Conservation (phyloP, 2,113 vertebrate species). For the Gila orcuttii region DNA sequence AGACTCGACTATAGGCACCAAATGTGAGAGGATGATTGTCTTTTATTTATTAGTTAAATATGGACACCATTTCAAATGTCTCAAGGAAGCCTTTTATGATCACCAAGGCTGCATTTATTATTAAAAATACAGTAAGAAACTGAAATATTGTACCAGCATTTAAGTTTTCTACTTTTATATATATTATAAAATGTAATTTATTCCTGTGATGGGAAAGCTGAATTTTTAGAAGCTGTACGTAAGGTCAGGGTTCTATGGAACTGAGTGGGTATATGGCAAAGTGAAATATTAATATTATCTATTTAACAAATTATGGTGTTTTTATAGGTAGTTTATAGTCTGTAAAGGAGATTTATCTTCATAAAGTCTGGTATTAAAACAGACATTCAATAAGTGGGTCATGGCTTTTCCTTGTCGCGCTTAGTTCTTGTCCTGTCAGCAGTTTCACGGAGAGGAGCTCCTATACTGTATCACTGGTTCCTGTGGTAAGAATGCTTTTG, state of each 20-base stretch:
- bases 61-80: background rate
- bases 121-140: background rate
- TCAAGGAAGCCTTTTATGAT: background rate
- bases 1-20: conserved; percentile 21
- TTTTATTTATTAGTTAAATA: background rate
- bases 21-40: background rate
- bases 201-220: too few relatives aligned
- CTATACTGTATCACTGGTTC: conserved; percentile 29
- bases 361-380: conserved; percentile 18
- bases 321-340: background rate
- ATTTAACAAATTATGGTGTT: conserved; percentile 19
- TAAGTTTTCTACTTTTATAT: background rate
- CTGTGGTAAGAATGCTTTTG: conserved; percentile 36
- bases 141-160: background rate
- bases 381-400: conserved; percentile 34
- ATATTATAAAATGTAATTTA: too few relatives aligned
- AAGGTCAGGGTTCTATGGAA: background rate
- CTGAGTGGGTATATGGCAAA: background rate
- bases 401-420: background rate
- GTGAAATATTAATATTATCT: background rate
- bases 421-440: conserved; percentile 47
- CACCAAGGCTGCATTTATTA: background rate
- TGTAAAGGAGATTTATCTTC: conserved; percentile 14
- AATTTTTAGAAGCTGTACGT: too few relatives aligned
- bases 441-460: conserved; percentile 27